These are phyloP conservation scores for Ennomos fuscantarius DNA, from an alignment of 2,888 invertebrate genomes.

Conservation along the genomic window DNA sequence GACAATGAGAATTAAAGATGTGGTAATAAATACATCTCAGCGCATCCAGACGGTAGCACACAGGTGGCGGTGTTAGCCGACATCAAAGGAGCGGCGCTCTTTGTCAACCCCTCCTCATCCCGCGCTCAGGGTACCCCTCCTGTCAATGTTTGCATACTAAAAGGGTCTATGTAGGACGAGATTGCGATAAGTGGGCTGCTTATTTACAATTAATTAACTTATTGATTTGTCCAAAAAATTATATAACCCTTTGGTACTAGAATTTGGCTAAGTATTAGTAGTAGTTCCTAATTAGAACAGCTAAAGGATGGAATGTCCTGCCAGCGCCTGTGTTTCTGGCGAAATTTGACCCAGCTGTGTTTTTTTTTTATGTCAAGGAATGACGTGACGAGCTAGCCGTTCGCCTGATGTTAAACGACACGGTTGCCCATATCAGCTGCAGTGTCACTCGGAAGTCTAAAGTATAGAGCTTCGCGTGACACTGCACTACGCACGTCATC, in stretches of 20 bases:
- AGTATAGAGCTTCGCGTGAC: too few species aligned
- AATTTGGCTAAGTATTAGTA: too few species aligned
- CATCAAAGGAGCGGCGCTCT: slow-evolving; percentile 69
- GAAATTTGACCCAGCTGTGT: too few species aligned
- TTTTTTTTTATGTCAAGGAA: too few species aligned
- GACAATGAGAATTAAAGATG: slow-evolving; percentile 44
- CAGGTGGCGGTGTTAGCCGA: slow-evolving; percentile 60
- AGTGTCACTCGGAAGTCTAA: too few species aligned
- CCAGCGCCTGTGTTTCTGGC: too few species aligned
- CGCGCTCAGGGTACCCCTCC: slow-evolving; percentile 24
- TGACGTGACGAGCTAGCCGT: too few species aligned
- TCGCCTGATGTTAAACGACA: too few species aligned
- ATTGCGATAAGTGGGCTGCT: slow-evolving; percentile 42
- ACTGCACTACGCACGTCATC: too few species aligned
- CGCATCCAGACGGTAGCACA: slow-evolving; percentile 43
- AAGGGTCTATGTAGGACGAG: slow-evolving; percentile 52
- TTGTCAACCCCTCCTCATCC: slow-evolving; percentile 46
- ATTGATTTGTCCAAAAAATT: slow-evolving; percentile 2
- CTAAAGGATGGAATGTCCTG: too few species aligned
- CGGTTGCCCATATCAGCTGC: too few species aligned
- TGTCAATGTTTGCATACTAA: slow-evolving; percentile 72
- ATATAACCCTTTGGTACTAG: neutral
- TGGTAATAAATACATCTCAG: slow-evolving; percentile 47
- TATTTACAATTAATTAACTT: neutral
- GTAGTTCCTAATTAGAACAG: too few species aligned